Conservation (phyloP, 37 sponge, comb jelly and placozoan genomes). For the Aplysina aerophoba region DNA sequence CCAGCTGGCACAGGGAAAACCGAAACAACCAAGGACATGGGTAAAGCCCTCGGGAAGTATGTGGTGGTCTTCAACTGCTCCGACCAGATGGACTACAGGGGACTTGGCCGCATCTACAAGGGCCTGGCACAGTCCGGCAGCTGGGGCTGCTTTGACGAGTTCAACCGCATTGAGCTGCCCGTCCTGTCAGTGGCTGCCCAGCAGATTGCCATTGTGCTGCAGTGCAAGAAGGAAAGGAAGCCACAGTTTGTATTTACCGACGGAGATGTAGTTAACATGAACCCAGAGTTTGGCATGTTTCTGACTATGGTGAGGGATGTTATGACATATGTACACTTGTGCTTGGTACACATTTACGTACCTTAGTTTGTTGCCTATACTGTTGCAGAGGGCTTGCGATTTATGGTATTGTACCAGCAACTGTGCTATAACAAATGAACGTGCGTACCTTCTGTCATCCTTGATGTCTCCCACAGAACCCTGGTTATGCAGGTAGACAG, state of each 20-base stretch:
- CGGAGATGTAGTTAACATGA: slow-evolving; percentile 91
- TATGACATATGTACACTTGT: too few relatives aligned
- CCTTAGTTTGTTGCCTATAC: too few relatives aligned
- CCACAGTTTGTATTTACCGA: slow-evolving; percentile 95
- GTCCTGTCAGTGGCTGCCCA: slow-evolving; percentile 99
- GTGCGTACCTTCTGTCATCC: background rate
- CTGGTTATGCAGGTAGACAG: slow-evolving; percentile 99
- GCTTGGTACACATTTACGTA: background rate
- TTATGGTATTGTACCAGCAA: too few relatives aligned
- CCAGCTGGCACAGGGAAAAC: slow-evolving; percentile 97
- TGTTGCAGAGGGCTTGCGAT: too few relatives aligned
- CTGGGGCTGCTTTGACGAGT: slow-evolving; percentile 99
- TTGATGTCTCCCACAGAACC: slow-evolving; percentile 62
- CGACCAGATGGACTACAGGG: slow-evolving; percentile 99
- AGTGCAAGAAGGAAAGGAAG: slow-evolving; percentile 97
- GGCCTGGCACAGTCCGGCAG: slow-evolving; percentile 98
- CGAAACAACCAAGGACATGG: slow-evolving; percentile 98
- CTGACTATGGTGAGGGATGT: slow-evolving; percentile 87
- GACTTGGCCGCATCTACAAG: slow-evolving; percentile 98
- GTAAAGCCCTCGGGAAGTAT: slow-evolving; percentile 95
- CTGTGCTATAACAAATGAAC: too few relatives aligned
- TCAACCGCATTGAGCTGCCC: slow-evolving; percentile 98
- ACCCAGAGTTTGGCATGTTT: slow-evolving; percentile 98
- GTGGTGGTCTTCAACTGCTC: slow-evolving; percentile 99
- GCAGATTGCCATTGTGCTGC: slow-evolving; percentile 95